These are phyloP conservation scores for Thryonomys swinderianus DNA, from an alignment of 2,113 vertebrate species.

Conservation along the genomic window DNA sequence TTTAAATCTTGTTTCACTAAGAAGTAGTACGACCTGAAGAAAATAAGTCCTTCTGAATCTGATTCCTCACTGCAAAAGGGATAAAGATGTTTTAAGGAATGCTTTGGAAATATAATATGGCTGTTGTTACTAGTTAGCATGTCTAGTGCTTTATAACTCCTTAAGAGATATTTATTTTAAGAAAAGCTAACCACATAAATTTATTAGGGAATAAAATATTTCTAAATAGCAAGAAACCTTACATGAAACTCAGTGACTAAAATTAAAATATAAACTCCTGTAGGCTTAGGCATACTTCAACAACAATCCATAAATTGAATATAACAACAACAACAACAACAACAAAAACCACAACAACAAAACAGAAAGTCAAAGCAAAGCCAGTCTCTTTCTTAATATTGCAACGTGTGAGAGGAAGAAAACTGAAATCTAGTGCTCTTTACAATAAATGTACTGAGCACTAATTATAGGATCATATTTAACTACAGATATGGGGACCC, in stretches of 20 bases:
- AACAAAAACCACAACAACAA: no score
- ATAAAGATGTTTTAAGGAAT: neutral
- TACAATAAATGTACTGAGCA: neutral
- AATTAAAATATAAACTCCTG: neutral
- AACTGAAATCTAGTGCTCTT: neutral
- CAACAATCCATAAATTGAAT: neutral
- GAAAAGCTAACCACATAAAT: neutral
- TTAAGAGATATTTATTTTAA: neutral
- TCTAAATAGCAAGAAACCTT: neutral
- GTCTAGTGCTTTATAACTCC: neutral
- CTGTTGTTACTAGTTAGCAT: neutral
- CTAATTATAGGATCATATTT: neutral
- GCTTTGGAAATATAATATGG: neutral
- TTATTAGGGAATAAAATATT: neutral
- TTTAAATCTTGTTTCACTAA: neutral
- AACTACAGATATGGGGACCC: neutral
- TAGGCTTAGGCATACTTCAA: neutral
- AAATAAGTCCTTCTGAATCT: neutral
- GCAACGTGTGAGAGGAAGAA: neutral
- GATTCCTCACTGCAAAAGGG: neutral
- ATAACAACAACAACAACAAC: neutral
- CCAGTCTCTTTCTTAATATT: neutral
- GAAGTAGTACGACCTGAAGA: neutral
- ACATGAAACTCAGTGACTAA: neutral
- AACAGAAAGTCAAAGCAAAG: neutral